Evolutionary conservation across 2,113 vertebrate genomes (phyloP).

Genomic region (Dinomys branickii): DNA sequence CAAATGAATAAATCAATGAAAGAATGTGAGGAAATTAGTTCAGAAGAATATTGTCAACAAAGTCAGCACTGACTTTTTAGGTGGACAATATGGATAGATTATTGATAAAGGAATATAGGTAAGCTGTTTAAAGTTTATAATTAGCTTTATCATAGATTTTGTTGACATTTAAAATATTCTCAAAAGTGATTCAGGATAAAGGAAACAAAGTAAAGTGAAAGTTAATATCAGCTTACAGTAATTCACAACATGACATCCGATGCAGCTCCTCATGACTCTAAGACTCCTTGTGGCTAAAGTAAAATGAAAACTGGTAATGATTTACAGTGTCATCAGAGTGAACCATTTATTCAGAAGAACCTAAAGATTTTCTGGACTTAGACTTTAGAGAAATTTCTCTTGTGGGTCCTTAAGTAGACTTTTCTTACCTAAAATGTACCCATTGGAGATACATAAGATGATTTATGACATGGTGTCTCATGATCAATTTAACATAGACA

Average conservation of each 20-base stretch:
- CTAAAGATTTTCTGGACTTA: conserved; percentile 3
- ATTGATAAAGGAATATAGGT: neutral
- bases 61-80: neutral
- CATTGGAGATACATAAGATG: neutral
- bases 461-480: neutral
- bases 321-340: neutral
- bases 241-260: neutral
- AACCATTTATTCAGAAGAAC: neutral
- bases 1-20: neutral
- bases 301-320: neutral
- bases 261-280: neutral
- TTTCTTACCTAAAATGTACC: neutral
- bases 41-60: neutral
- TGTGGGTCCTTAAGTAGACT: neutral
- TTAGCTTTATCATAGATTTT: neutral
- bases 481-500: neutral
- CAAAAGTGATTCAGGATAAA: neutral
- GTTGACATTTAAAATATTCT: neutral
- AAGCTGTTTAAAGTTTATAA: neutral
- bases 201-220: neutral
- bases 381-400: neutral
- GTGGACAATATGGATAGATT: neutral
- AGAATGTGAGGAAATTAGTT: neutral
- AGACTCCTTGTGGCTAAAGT: neutral
- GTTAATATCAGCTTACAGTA: neutral